These are phyloP conservation scores for Caenorhabditis afra DNA, from an alignment of 2,888 invertebrate species.

Conservation along the genomic window DNA sequence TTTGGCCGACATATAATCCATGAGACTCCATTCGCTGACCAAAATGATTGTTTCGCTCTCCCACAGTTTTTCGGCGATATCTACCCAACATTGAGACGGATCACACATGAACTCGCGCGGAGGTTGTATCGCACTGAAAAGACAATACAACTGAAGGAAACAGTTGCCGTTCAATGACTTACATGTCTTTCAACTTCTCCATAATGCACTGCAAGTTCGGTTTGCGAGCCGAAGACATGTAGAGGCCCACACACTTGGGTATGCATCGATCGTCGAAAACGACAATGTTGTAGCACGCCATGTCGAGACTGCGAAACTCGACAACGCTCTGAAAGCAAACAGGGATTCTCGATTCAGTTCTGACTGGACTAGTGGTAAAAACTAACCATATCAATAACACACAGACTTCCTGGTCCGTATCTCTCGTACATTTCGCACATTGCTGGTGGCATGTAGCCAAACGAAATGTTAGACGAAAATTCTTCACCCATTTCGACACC, in stretches of 20 bases:
- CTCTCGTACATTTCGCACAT: conserved; percentile 31
- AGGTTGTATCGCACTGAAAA: too few relatives aligned
- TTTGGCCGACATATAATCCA: conserved; percentile 53
- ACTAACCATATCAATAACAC: conserved; percentile 22
- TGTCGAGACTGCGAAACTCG: conserved; percentile 5
- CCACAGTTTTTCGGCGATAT: conserved; percentile 6
- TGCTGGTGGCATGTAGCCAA: conserved; percentile 38
- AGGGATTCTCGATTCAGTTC: too few relatives aligned
- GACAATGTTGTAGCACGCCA: conserved; percentile 7
- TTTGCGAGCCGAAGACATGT: conserved; percentile 18
- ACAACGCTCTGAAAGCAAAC: not conserved
- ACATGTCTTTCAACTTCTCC: conserved; percentile 12
- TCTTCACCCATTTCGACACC: not conserved
- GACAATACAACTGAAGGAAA: conserved; percentile 21
- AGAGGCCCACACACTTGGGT: conserved; percentile 34
- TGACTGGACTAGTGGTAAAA: too few relatives aligned
- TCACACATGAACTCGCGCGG: conserved; percentile 29
- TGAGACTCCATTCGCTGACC: conserved; percentile 55
- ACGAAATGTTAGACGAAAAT: conserved; percentile 4
- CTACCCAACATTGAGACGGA: conserved; percentile 28
- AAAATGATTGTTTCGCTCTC: not conserved
- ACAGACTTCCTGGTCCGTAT: conserved; percentile 11
- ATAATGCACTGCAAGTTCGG: not conserved
- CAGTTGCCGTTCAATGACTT: conserved; percentile 13
- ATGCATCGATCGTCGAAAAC: conserved; percentile 6